Base-by-base conservation (phyloP, 2,888 invertebrate species). In the Xylophagus ater region DNA sequence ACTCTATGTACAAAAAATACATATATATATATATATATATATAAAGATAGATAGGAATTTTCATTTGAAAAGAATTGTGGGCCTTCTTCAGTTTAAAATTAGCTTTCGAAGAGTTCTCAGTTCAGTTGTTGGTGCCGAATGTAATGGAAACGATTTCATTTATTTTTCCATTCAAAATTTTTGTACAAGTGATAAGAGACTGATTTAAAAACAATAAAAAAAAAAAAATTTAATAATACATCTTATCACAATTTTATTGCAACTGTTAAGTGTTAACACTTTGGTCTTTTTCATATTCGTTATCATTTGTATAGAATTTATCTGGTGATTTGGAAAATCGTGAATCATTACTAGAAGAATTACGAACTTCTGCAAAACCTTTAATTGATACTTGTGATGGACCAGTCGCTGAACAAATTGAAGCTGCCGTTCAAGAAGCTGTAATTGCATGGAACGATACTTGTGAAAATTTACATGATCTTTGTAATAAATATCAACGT, bases 391-490 rank as follows among this genome's bases (percentile, higher is more conserved):
- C 71, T 54, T 78, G 81, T 55, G 73, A 78, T 54, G 74, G 81
- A 2, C 71, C 77, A 52, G 78, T 86, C 39, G 76, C 81, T 8
- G 77, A 79, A 44, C 72, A 73, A 52, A 78, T 87, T 45, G 74
- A 79, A 49, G 72, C 78, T 2, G 81, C 83, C 33, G 79, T 87
- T 30, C 77, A 80, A 58, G 79, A 82, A 54, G 85, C 85, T 12
- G 80, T 81, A 10, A 73, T 77, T 4, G 81, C 84, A 25, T 87
- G 86, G 72, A 75, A 81, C 52, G 80, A 81, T 53, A 86, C 86
- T n/a, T 77, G 80, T 58, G 70, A 73, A 49, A 81, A 82, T 59
- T 71, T 87, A 48, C 75, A 76, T 49, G 78, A 80, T 51, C 72
- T 87, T 49, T 84, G 83, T 60, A 77, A 63, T 51, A 71, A 78